phyloP scores from a whole-genome alignment of 1,140 invertebrate genomes.

The Zaprionus vittiger region DNA sequence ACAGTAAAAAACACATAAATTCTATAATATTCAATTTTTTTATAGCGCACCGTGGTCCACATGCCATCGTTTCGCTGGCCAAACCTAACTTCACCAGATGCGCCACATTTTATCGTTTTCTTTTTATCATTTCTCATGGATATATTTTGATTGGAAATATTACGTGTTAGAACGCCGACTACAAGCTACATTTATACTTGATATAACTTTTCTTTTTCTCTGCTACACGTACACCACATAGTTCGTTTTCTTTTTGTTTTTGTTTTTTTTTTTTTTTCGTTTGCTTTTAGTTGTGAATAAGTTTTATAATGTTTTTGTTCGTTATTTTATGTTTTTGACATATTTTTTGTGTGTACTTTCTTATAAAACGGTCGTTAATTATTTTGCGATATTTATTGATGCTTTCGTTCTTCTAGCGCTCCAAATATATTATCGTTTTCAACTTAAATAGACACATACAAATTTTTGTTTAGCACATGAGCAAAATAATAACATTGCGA shows the following conservation, averaged over 20 bases:
- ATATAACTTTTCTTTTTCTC: slow-evolving; percentile 30
- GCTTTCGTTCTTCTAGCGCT: slow-evolving; percentile 36
- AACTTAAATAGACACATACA: slow-evolving; percentile 48
- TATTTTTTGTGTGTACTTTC: slow-evolving; percentile 30
- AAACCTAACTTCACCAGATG: slow-evolving; percentile 47
- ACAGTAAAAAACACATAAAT: slow-evolving; percentile 59
- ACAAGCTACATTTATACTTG: slow-evolving; percentile 65
- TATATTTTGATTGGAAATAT: slow-evolving; percentile 59
- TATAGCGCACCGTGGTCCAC: slow-evolving; percentile 39
- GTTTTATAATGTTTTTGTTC: slow-evolving; percentile 28
- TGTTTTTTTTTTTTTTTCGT: slow-evolving; percentile 13
- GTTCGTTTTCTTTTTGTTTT: slow-evolving; percentile 22
- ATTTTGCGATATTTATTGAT: slow-evolving; percentile 35
- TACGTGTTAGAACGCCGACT: slow-evolving; percentile 56
- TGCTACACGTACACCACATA: slow-evolving; percentile 43
- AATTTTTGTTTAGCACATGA: slow-evolving; percentile 54
- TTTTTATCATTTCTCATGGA: slow-evolving; percentile 42
- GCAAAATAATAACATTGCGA: slow-evolving; percentile 60
- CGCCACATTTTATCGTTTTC: slow-evolving; percentile 32
- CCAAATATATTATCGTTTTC: slow-evolving; percentile 35
- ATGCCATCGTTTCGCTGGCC: slow-evolving; percentile 17
- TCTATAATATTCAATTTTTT: slow-evolving; percentile 48
- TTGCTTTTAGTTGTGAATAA: slow-evolving; percentile 13
- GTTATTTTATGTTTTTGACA: slow-evolving; percentile 32
- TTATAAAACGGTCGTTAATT: slow-evolving; percentile 18